Conservation (phyloP, 2,888 invertebrate species). For the Brachyptera putata region DNA sequence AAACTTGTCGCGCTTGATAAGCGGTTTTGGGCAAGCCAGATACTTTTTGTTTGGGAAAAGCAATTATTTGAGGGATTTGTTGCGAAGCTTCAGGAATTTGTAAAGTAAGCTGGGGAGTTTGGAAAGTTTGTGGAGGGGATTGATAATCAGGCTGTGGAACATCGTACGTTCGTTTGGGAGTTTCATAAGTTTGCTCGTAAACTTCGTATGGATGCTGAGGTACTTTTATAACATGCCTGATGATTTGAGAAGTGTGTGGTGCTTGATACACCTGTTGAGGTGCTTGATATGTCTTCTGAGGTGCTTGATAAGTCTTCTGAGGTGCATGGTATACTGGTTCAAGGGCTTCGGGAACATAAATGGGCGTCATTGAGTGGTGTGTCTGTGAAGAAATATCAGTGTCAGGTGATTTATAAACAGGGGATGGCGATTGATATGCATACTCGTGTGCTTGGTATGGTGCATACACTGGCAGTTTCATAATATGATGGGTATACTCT, state of each 20-base stretch:
- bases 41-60: background rate
- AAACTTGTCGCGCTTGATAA: background rate
- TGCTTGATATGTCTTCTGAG: background rate
- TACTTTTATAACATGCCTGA: background rate
- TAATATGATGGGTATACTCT: too few relatives aligned
- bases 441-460: background rate
- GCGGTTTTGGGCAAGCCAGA: background rate
- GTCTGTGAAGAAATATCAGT: background rate
- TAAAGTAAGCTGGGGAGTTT: background rate
- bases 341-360: too few relatives aligned
- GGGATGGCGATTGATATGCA: background rate
- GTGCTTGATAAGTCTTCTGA: conserved; percentile 1
- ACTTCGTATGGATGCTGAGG: background rate
- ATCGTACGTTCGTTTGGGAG: conserved; percentile 6
- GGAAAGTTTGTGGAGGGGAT: background rate
- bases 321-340: background rate
- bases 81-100: background rate
- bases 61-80: background rate
- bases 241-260: conserved; percentile 7
- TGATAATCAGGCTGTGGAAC: background rate
- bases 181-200: background rate
- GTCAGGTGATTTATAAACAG: background rate
- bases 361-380: background rate
- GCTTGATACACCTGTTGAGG: background rate
- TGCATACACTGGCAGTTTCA: too few relatives aligned